These are phyloP conservation scores for Macroglossus sobrinus DNA, from an alignment of 2,113 vertebrate species.

Conservation along the genomic window DNA sequence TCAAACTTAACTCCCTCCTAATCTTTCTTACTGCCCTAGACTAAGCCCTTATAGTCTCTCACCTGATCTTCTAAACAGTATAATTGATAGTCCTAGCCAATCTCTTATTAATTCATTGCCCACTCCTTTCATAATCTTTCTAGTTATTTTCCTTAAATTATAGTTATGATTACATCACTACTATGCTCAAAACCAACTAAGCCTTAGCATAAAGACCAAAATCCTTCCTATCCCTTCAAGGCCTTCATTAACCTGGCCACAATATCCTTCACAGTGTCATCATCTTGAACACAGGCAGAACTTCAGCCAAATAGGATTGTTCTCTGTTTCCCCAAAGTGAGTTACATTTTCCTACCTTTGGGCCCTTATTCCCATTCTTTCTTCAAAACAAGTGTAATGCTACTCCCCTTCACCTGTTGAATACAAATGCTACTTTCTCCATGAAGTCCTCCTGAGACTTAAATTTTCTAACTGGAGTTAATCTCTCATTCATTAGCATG, in stretches of 20 bases:
- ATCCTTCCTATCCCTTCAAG: neutral
- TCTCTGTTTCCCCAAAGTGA: neutral
- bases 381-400: neutral
- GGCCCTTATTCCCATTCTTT: neutral
- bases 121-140: neutral
- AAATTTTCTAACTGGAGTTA: neutral
- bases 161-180: neutral
- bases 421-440: neutral
- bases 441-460: neutral
- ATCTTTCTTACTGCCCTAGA: neutral
- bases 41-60: neutral
- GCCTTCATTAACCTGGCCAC: neutral
- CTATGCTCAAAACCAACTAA: neutral
- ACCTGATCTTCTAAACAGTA: slow-evolving; percentile 3
- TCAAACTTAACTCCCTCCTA: neutral
- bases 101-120: neutral
- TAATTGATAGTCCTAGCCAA: neutral
- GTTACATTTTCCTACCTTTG: neutral
- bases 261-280: neutral
- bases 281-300: neutral
- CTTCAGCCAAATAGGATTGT: neutral
- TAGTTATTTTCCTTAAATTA: neutral
- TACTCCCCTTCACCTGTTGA: neutral
- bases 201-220: neutral
- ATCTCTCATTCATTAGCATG: neutral